Evolutionary conservation across 2,113 vertebrate genomes (phyloP).

Genomic region (Apaloderma vittatum): DNA sequence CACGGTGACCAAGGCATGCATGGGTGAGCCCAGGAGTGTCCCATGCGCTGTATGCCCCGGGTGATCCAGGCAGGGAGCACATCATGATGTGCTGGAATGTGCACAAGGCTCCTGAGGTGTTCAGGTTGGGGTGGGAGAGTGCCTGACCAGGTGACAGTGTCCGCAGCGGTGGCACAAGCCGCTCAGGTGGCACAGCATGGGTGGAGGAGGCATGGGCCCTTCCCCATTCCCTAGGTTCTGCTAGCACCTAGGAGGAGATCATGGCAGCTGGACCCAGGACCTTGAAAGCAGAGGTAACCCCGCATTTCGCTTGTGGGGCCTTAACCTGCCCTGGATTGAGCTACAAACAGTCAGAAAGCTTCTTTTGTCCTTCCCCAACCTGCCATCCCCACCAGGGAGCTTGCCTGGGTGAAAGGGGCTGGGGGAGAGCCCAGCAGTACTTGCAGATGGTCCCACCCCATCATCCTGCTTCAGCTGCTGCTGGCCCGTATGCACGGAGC

Average conservation of each 20-base stretch:
- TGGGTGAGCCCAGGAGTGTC: accelerated
- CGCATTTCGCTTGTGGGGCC: background rate
- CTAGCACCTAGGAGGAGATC: background rate
- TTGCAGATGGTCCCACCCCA: background rate
- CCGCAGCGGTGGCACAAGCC: background rate
- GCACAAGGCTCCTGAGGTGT: background rate
- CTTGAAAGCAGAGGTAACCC: background rate
- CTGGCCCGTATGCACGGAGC: accelerated
- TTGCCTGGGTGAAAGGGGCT: accelerated
- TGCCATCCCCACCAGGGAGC: background rate
- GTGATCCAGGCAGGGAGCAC: background rate
- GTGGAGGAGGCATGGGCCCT: background rate
- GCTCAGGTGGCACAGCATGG: background rate
- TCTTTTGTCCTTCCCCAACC: background rate
- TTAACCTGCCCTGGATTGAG: background rate
- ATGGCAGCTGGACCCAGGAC: accelerated
- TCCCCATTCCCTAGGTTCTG: background rate
- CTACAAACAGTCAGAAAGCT: background rate
- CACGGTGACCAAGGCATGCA: accelerated
- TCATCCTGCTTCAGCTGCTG: background rate
- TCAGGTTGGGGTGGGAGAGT: background rate
- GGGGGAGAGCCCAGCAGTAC: background rate
- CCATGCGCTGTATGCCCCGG: background rate
- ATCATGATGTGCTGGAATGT: background rate
- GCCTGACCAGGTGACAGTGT: background rate